phyloP scores from a whole-genome alignment of 2,113 vertebrate species.

The Dasyornis broadbenti region DNA sequence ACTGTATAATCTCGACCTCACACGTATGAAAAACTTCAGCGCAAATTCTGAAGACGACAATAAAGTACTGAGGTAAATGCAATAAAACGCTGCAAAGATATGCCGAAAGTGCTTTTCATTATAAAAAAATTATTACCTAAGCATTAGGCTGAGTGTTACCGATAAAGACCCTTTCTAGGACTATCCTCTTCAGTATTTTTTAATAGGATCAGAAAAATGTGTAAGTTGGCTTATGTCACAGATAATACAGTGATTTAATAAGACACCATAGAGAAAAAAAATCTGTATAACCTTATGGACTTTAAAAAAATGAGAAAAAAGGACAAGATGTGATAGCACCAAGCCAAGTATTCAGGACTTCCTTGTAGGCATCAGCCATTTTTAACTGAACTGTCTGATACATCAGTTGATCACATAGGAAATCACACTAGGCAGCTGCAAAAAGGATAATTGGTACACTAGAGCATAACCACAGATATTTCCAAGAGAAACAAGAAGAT shows the following conservation, averaged over 20 bases:
- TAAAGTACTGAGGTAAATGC: not conserved
- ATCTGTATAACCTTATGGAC: not conserved
- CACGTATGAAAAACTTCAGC: not conserved
- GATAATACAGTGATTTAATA: not conserved
- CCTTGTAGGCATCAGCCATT: not conserved
- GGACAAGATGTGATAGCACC: not conserved
- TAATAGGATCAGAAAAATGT: not conserved
- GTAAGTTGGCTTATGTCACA: not conserved
- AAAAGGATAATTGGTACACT: not conserved
- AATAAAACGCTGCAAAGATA: not conserved
- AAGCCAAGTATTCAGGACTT: not conserved
- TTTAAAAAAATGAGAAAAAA: not conserved
- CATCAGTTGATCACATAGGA: not conserved
- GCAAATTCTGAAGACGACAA: not conserved
- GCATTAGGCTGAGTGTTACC: not conserved
- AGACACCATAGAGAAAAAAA: fast-evolving
- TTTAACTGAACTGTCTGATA: not conserved
- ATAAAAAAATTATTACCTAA: not conserved
- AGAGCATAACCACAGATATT: not conserved
- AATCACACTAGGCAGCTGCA: not conserved
- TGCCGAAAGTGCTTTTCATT: not conserved
- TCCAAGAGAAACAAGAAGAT: slow-evolving; percentile 12
- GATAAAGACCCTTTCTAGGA: not conserved
- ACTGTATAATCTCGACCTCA: not conserved
- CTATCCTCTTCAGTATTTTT: not conserved